phyloP scores from a whole-genome alignment of 2,113 vertebrate species.

The Tragelaphus scriptus region DNA sequence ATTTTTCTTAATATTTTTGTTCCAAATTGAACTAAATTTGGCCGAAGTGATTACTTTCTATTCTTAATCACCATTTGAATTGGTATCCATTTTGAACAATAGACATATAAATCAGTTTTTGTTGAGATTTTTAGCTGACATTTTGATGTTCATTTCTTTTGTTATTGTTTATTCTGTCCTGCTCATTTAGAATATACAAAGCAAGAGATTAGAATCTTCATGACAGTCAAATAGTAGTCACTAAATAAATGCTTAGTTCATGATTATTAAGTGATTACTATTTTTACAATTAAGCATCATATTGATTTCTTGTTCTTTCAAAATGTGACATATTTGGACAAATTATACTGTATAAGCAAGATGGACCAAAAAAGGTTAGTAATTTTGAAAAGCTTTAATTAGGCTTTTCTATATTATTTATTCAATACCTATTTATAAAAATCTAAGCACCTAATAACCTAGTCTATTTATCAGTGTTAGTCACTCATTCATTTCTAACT shows the following conservation, averaged over 20 bases:
- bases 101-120: background rate
- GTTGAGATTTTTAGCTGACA: background rate
- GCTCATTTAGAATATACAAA: background rate
- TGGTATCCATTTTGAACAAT: background rate
- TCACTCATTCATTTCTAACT: background rate
- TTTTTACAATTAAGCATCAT: background rate
- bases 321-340: background rate
- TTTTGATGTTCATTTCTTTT: background rate
- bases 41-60: background rate
- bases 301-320: background rate
- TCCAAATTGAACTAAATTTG: background rate
- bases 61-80: background rate
- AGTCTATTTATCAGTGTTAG: background rate
- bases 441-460: background rate
- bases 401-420: background rate
- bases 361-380: background rate
- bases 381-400: background rate
- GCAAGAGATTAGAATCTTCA: background rate
- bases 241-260: background rate
- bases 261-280: background rate
- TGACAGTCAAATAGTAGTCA: background rate
- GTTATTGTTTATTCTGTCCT: background rate
- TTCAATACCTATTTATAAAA: background rate
- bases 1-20: background rate
- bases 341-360: background rate